Percentiles rank a stretch among this genome's conserved stretches.
phyloP scores from a whole-genome alignment of 2,113 vertebrate species.

The Callospermophilus lateralis region DNA sequence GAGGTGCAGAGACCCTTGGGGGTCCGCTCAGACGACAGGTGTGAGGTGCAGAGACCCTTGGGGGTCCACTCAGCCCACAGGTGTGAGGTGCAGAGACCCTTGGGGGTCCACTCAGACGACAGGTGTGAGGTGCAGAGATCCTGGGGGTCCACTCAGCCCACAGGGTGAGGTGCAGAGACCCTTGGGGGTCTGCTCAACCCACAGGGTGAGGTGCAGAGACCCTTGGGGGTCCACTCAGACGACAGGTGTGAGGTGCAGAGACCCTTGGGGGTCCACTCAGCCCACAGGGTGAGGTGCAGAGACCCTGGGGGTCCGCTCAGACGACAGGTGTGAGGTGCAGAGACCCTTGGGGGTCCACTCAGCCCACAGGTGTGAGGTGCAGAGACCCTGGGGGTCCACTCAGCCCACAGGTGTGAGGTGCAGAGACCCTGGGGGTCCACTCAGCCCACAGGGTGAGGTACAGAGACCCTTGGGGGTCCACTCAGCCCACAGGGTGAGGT shows the following conservation, averaged over 20 bases:
- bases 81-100: fast-evolving
- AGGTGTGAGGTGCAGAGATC: fast-evolving
- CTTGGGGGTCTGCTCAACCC: fast-evolving
- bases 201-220: fast-evolving
- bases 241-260: fast-evolving
- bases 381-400: too few species aligned
- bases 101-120: fast-evolving
- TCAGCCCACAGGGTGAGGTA: fast-evolving
- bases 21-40: fast-evolving
- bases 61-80: fast-evolving
- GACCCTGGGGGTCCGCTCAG: too few species aligned
- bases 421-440: too few species aligned
- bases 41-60: fast-evolving
- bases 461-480: too few species aligned
- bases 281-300: fast-evolving
- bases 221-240: too few species aligned
- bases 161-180: fast-evolving
- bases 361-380: fast-evolving
- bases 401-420: fast-evolving
- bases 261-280: too few species aligned
- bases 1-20: too few species aligned
- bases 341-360: too few species aligned
- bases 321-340: fast-evolving
- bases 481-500: fast-evolving
- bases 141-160: too few species aligned